Conservation (phyloP, 2,113 vertebrate genomes). For the Neogobius melanostomus region DNA sequence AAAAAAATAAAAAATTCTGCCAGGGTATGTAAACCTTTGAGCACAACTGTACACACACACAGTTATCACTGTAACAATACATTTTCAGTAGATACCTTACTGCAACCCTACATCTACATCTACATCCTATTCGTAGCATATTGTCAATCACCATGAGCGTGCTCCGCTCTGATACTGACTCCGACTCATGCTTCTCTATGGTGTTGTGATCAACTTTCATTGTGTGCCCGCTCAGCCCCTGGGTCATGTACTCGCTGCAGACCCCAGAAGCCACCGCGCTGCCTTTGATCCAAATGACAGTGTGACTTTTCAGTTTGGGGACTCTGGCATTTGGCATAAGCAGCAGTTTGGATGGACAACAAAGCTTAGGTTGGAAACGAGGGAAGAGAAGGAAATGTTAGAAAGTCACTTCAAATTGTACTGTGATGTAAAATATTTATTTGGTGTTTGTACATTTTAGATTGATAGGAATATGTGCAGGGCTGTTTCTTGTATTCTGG, state of each 20-base stretch:
- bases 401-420: slow-evolving; percentile 8
- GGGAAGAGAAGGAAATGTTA: slow-evolving; percentile 36
- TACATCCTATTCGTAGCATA: not conserved
- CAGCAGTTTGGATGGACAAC: slow-evolving; percentile 9
- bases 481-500: not conserved
- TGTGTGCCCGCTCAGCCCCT: slow-evolving; percentile 10
- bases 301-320: slow-evolving; percentile 22
- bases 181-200: slow-evolving; percentile 29
- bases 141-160: slow-evolving; percentile 37
- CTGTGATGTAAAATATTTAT: slow-evolving; percentile 20
- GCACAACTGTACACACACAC: too few relatives aligned
- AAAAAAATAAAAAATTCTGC: too few relatives aligned
- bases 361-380: slow-evolving; percentile 36
- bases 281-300: slow-evolving; percentile 44
- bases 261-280: slow-evolving; percentile 12
- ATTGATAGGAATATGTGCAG: slow-evolving; percentile 36
- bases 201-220: slow-evolving; percentile 16
- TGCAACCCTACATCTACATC: too few relatives aligned
- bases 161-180: slow-evolving; percentile 32
- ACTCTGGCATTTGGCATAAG: slow-evolving; percentile 32
- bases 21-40: too few relatives aligned
- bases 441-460: slow-evolving; percentile 4
- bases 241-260: slow-evolving; percentile 32
- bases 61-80: too few relatives aligned
- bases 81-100: too few relatives aligned